phyloP scores from a whole-genome alignment of 1,140 invertebrate genomes.

The Atta texana region DNA sequence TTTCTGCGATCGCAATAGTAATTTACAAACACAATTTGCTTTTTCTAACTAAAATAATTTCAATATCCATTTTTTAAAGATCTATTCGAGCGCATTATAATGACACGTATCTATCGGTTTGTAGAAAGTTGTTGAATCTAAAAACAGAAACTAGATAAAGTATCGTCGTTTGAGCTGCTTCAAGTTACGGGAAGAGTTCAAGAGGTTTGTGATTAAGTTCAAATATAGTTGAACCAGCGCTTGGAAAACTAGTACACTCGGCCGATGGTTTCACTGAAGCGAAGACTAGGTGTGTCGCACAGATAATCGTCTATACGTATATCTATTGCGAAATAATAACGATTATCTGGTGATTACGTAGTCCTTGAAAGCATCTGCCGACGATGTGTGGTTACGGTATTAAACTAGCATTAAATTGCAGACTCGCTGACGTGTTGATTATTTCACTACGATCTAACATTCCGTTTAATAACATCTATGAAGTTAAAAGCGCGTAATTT shows the following conservation, averaged over 20 bases:
- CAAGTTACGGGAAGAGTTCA: conserved; percentile 14
- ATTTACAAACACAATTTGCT: background rate
- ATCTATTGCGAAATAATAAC: conserved; percentile 69
- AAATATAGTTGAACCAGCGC: conserved; percentile 32
- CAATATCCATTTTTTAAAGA: background rate
- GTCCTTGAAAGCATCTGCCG: conserved; percentile 62
- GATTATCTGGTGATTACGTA: conserved; percentile 68
- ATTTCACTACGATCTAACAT: conserved; percentile 38
- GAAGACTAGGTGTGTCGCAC: conserved; percentile 41
- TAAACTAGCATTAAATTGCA: conserved; percentile 50
- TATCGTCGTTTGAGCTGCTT: background rate
- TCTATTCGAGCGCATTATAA: background rate
- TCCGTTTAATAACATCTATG: conserved; percentile 13
- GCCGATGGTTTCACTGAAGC: conserved; percentile 11
- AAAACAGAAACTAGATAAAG: conserved; percentile 47
- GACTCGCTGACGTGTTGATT: conserved; percentile 31
- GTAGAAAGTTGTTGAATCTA: conserved; percentile 18
- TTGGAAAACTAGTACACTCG: background rate
- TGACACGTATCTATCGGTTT: background rate
- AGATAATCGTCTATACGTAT: conserved; percentile 36
- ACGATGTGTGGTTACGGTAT: conserved; percentile 14
- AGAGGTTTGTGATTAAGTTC: conserved; percentile 37
- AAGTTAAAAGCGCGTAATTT: conserved; percentile 3
- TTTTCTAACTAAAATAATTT: background rate
- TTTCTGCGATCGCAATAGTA: conserved; percentile 5